Evolutionary conservation across 2,797 vertebrate species (phyloP).

Genomic region (Hemitrygon akajei): DNA sequence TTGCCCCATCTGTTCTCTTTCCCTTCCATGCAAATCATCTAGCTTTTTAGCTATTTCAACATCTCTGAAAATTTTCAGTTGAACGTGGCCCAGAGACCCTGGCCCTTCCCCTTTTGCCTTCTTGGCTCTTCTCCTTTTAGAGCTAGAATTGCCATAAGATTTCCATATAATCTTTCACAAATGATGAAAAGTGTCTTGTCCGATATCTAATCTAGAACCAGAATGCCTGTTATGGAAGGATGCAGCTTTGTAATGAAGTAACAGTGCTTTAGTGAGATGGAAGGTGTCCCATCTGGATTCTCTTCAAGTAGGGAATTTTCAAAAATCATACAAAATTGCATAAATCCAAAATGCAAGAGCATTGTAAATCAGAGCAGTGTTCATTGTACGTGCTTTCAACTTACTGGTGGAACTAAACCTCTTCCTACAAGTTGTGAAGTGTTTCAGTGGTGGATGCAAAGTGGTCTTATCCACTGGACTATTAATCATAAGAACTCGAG

Average conservation of each 20-base stretch:
- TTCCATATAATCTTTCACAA: too few relatives aligned
- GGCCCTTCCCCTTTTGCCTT: too few relatives aligned
- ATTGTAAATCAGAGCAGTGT: not conserved
- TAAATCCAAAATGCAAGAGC: not conserved
- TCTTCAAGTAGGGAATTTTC: not conserved
- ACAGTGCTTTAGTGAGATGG: not conserved
- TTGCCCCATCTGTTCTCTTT: too few relatives aligned
- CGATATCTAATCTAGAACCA: not conserved
- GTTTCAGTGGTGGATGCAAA: not conserved
- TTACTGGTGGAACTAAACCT: not conserved
- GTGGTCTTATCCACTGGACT: not conserved
- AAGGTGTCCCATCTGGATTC: not conserved
- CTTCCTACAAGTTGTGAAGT: not conserved
- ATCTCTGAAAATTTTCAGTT: too few relatives aligned
- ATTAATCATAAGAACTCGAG: not conserved
- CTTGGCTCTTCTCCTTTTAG: too few relatives aligned
- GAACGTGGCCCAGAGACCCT: too few relatives aligned
- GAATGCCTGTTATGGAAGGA: not conserved
- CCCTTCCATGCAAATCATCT: too few relatives aligned
- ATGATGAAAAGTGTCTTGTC: too few relatives aligned
- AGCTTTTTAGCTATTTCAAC: too few relatives aligned
- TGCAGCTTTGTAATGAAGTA: too few relatives aligned
- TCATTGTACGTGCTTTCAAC: not conserved
- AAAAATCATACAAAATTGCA: not conserved
- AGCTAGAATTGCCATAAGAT: too few relatives aligned